A percentile compares a stretch with the other conserved stretches of the same genome.
Conservation (phyloP, 2,797 vertebrate species). For the Pteronotus mesoamericanus region DNA sequence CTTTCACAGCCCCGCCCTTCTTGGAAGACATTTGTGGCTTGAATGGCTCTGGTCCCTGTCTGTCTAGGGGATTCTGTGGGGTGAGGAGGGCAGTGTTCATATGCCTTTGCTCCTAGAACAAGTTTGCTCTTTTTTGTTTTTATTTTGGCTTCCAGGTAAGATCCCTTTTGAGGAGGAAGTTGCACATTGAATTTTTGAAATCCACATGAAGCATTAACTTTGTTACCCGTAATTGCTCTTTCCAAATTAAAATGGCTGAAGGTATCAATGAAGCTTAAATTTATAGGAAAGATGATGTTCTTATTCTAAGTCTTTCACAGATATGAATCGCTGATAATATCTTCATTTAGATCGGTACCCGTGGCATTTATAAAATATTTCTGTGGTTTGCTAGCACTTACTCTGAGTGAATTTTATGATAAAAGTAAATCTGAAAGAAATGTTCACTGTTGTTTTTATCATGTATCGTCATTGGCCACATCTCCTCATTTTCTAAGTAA, state of each 20-base stretch:
- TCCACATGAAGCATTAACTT: background rate
- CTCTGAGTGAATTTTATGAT: slow-evolving; percentile 43
- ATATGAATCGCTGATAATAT: background rate
- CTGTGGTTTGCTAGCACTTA: slow-evolving; percentile 30
- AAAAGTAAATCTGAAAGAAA: slow-evolving; percentile 67
- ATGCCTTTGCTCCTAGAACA: background rate
- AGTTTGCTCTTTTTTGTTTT: background rate
- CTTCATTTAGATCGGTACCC: background rate
- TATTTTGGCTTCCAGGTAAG: slow-evolving; percentile 24
- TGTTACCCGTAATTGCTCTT: slow-evolving; percentile 19
- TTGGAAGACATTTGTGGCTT: background rate
- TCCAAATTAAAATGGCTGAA: slow-evolving; percentile 12
- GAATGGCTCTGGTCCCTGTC: background rate
- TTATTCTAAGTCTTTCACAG: background rate
- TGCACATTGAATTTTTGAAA: slow-evolving; percentile 36
- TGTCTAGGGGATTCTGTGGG: background rate
- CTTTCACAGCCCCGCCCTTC: background rate
- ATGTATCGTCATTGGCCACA: slow-evolving; percentile 60
- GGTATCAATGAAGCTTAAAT: slow-evolving; percentile 10
- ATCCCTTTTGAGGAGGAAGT: background rate
- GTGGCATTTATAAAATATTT: slow-evolving; percentile 34
- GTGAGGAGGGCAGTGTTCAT: background rate
- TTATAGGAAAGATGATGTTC: background rate
- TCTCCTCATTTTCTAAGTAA: slow-evolving; percentile 70
- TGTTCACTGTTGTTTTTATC: slow-evolving; percentile 62